A percentile compares a stretch with the other conserved stretches of the same genome.
These are phyloP conservation scores for Lasioglossum marginatum DNA, from an alignment of 2,888 invertebrate genomes.

Conservation along the genomic window DNA sequence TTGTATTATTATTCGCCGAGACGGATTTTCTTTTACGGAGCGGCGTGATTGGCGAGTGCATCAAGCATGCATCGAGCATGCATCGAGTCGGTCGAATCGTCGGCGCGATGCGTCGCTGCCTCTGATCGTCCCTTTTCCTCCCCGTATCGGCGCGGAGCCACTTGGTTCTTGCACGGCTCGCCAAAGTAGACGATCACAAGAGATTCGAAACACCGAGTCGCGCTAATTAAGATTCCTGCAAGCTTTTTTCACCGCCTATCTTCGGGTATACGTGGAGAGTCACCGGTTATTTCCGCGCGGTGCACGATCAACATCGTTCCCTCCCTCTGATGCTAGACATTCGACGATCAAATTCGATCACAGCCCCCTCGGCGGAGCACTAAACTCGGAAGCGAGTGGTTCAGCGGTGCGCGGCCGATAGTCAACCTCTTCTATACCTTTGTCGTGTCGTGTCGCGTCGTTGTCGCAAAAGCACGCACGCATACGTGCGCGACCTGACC, in stretches of 20 bases:
- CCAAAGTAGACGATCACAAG: constrained; percentile 35
- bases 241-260: not conserved
- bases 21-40: constrained; percentile 60
- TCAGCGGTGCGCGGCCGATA: not conserved
- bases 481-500: not conserved
- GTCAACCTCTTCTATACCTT: constrained; percentile 3
- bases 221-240: constrained; percentile 21
- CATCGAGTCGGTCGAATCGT: constrained; percentile 13
- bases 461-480: not conserved
- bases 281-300: constrained; percentile 13
- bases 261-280: not conserved
- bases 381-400: constrained; percentile 3
- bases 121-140: constrained; percentile 6
- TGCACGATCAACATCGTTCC: constrained; percentile 21
- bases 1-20: constrained; percentile 63
- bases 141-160: not conserved
- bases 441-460: not conserved
- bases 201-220: constrained; percentile 3
- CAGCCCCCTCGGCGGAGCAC: constrained; percentile 13
- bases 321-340: not conserved
- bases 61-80: constrained; percentile 19
- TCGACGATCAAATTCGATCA: constrained; percentile 7
- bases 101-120: constrained; percentile 10
- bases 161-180: constrained; percentile 16
- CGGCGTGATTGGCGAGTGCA: constrained; percentile 28